Percentiles rank a stretch among this genome's conserved stretches.
phyloP scores from a whole-genome alignment of 2,113 vertebrate genomes.

The Heterotilapia buettikoferi region DNA sequence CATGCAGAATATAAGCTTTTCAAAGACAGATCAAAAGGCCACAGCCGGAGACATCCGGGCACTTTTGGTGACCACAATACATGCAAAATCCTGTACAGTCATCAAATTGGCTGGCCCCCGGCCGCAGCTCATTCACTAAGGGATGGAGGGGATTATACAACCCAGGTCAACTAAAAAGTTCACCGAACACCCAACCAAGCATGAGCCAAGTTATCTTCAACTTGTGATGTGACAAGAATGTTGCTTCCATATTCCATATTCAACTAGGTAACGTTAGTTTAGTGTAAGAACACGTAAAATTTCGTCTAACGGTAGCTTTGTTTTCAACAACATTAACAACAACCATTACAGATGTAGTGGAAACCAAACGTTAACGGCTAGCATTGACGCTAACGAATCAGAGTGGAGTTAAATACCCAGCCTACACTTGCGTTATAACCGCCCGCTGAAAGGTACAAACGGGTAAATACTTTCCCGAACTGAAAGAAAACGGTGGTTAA shows the following conservation, averaged over 20 bases:
- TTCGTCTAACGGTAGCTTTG: background rate
- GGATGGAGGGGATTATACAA: constrained; percentile 37
- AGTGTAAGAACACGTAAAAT: background rate
- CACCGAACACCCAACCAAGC: background rate
- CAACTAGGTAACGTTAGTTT: background rate
- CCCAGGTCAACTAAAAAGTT: background rate
- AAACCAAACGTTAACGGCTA: background rate
- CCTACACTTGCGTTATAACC: background rate
- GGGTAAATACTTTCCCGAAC: background rate
- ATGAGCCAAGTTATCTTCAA: background rate
- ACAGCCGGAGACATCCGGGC: background rate
- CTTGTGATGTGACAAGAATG: background rate
- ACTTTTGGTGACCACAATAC: constrained; percentile 26
- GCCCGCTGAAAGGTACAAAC: background rate
- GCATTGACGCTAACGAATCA: background rate
- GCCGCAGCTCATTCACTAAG: constrained; percentile 26
- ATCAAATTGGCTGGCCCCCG: constrained; percentile 30
- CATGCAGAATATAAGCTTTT: background rate
- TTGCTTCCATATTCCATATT: background rate
- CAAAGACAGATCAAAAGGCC: background rate
- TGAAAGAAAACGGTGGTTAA: background rate
- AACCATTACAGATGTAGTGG: background rate
- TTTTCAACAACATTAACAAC: background rate
- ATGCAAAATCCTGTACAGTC: constrained; percentile 28
- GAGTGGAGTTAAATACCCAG: background rate